These are phyloP conservation scores for Xiphophorus hellerii DNA, from an alignment of 2,113 vertebrate genomes.

Conservation along the genomic window DNA sequence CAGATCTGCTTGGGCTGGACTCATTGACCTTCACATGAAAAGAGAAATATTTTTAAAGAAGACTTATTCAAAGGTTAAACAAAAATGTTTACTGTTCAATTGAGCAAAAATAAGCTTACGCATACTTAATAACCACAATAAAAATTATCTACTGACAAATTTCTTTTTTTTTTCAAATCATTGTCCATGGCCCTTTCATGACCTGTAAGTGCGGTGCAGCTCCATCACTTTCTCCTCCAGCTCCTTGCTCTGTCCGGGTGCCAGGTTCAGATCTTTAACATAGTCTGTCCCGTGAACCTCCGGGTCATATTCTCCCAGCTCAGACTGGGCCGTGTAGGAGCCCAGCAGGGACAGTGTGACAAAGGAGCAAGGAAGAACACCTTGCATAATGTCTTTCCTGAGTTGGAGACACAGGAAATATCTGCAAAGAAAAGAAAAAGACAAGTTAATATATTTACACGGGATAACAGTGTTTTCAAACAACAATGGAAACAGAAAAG, in stretches of 20 bases:
- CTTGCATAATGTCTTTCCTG: constrained; percentile 89
- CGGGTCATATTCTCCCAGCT: constrained; percentile 92
- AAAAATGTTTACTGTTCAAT: neutral
- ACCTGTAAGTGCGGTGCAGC: constrained; percentile 92
- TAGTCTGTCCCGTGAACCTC: constrained; percentile 88
- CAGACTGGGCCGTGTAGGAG: constrained; percentile 93
- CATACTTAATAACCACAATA: neutral
- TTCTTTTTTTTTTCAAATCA: neutral
- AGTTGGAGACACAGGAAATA: constrained; percentile 96
- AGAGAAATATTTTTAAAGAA: neutral
- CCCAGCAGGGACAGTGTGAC: constrained; percentile 92
- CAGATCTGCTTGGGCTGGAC: constrained; percentile 93
- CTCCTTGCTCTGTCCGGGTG: constrained; percentile 92
- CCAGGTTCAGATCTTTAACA: constrained; percentile 87
- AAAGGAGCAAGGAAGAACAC: constrained; percentile 93
- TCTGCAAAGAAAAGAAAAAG: constrained; percentile 67
- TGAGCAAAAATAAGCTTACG: neutral
- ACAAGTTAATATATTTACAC: neutral
- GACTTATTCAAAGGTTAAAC: neutral
- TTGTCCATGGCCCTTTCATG: neutral
- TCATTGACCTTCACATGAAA: constrained; percentile 87
- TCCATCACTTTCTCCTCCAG: constrained; percentile 95
- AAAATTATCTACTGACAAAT: neutral
- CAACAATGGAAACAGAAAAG: too few species aligned
- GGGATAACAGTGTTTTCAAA: neutral